Evolutionary conservation across 2,888 invertebrate species (phyloP).

Genomic region (Drosophila prostipennis): DNA sequence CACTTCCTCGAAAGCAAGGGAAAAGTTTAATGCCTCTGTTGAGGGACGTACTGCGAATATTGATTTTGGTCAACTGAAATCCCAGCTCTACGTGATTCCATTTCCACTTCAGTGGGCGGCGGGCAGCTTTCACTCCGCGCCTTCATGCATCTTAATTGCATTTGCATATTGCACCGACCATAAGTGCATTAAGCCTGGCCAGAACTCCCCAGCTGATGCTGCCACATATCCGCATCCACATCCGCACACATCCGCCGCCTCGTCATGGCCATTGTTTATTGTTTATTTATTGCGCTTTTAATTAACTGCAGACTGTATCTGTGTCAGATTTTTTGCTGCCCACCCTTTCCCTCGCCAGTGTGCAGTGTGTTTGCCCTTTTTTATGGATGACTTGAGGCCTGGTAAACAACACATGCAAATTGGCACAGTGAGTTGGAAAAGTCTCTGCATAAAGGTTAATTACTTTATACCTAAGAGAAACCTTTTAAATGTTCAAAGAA

Average conservation of each 20-base stretch:
- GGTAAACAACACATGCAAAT: conserved; percentile 24
- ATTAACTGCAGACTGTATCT: conserved; percentile 40
- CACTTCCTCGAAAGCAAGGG: neutral
- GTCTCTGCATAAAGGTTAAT: neutral
- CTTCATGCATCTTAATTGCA: conserved; percentile 63
- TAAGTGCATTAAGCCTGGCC: conserved; percentile 53
- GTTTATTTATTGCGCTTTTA: conserved; percentile 44
- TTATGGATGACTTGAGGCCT: conserved; percentile 33
- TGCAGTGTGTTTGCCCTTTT: conserved; percentile 15
- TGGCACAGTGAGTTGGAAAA: conserved; percentile 10
- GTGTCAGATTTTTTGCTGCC: conserved; percentile 27
- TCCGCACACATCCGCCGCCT: conserved; percentile 10
- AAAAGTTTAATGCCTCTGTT: conserved; percentile 16
- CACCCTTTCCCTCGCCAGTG: neutral
- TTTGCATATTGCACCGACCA: conserved; percentile 64
- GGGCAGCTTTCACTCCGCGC: conserved; percentile 23
- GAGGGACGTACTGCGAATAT: conserved; percentile 10
- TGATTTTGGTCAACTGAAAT: conserved; percentile 30
- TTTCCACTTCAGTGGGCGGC: conserved; percentile 11
- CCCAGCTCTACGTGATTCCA: conserved; percentile 23
- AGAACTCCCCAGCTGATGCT: conserved; percentile 9
- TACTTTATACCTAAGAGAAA: no score
- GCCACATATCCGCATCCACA: conserved; percentile 7
- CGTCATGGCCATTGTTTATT: conserved; percentile 41
- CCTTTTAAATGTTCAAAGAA: no score